Base-by-base conservation (phyloP, 2,113 vertebrate species). In the Rhinopomastus cyanomelas region DNA sequence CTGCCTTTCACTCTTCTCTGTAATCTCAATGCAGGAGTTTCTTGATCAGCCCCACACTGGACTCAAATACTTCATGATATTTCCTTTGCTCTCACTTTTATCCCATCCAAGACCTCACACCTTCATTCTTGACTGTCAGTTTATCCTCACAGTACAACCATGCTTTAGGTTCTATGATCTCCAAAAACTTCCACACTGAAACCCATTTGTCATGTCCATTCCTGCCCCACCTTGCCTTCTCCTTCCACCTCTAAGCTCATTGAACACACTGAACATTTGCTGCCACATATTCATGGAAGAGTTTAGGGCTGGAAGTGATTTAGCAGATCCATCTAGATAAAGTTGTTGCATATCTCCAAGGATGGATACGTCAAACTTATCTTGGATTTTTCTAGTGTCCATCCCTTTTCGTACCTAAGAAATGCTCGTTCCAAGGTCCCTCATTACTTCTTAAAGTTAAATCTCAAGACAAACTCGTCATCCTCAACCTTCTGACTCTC, bases 11-110 rank as follows among this genome's bases (percentile, higher is more conserved):
- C 68, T 59, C 29, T 30, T 26, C 37, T 78, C 22, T 6, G 0
- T 39, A n/a, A 27, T 56, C n/a, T 11, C 9, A 3, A 0, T 11
- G 22, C 6, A 62, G 12, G 34, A 68, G 14, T 4, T 37, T 36
- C 42, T 15, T 16, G 26, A 4, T 23, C 17, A 1, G 48, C 30
- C 65, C 36, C 49, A 32, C 30, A 6, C 10, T 23, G 64, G 5
- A 44, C 46, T 44, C 39, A 32, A 7, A 39, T 2, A 17, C 57
- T 68, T 61, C 60, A 6, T 1, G 0, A 8, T 30, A 5, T 20
- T 25, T 52, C 15, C 32, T 75, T 18, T 8, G 18, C 34, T 4
- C 26, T 76, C 7, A 2, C 30, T 49, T 39, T 17, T 30, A 20
- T 17, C 71, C 53, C 53, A 11, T 26, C n/a, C 42, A 27, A 42